These are phyloP conservation scores for Neotoxoptera formosana DNA, from an alignment of 1,140 invertebrate genomes.

Conservation along the genomic window DNA sequence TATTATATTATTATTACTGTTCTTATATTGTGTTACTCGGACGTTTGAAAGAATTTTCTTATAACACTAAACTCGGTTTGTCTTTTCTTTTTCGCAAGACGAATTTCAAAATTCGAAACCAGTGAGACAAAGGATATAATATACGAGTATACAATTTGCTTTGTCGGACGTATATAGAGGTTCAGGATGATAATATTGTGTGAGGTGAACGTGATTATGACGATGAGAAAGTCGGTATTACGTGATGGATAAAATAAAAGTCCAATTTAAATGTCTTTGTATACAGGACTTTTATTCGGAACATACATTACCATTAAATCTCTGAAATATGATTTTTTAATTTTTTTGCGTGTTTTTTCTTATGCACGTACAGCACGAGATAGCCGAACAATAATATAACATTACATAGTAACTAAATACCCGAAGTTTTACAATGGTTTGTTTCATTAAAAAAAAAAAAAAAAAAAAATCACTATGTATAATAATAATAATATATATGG, in stretches of 20 bases:
- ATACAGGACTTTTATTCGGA: conserved; percentile 58
- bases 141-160: no score
- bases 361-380: conserved; percentile 2
- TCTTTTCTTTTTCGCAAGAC: background rate
- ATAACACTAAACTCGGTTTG: background rate
- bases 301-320: conserved; percentile 58
- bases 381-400: conserved; percentile 56
- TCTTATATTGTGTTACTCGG: background rate
- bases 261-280: conserved; percentile 56
- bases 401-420: conserved; percentile 58
- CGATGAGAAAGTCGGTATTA: background rate
- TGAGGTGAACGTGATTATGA: background rate
- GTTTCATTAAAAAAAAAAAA: conserved; percentile 1
- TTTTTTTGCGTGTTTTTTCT: conserved; percentile 48
- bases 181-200: background rate
- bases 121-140: background rate
- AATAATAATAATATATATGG: background rate
- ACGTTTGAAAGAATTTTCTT: background rate
- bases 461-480: conserved; percentile 41
- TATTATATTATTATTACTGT: no score
- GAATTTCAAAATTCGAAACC: background rate
- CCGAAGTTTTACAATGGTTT: conserved; percentile 54
- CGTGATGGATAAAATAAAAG: conserved; percentile 37
- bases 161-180: background rate
- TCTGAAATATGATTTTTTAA: conserved; percentile 49